Conservation (phyloP, 2,888 invertebrate genomes). For the Boloria selene region DNA sequence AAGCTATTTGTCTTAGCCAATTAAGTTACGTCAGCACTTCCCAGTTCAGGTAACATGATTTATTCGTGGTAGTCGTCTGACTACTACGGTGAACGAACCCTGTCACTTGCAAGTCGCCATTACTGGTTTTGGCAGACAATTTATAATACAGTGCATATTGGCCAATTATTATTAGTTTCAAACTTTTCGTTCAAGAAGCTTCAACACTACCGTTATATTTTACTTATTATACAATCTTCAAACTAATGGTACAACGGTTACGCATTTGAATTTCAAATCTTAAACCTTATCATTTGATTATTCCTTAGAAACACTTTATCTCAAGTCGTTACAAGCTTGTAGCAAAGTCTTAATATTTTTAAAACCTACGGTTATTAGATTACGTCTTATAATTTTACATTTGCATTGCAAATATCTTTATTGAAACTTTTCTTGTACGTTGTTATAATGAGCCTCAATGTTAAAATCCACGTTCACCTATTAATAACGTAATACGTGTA, state of each 20-base stretch:
- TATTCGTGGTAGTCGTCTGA: constrained; percentile 57
- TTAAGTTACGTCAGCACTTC: constrained; percentile 42
- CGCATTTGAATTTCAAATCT: no score
- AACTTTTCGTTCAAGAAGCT: constrained; percentile 60
- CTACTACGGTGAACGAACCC: constrained; percentile 77
- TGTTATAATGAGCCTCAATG: no score
- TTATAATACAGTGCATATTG: constrained; percentile 58
- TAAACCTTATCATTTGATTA: no score
- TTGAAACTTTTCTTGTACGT: no score
- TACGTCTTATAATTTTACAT: no score
- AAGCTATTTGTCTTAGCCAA: constrained; percentile 31
- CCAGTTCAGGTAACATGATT: constrained; percentile 57
- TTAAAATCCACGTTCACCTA: neutral
- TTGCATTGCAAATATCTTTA: no score
- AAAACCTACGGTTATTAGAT: no score
- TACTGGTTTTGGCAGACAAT: constrained; percentile 77
- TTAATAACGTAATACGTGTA: neutral
- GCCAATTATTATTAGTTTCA: constrained; percentile 60
- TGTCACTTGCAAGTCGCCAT: constrained; percentile 61
- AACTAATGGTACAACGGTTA: neutral
- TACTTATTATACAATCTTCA: neutral
- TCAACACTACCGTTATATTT: constrained; percentile 20
- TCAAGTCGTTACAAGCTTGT: no score
- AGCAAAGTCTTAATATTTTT: no score
- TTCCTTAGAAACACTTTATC: no score